Base-by-base conservation (phyloP, 2,113 vertebrate genomes). In the Microtus montanus region DNA sequence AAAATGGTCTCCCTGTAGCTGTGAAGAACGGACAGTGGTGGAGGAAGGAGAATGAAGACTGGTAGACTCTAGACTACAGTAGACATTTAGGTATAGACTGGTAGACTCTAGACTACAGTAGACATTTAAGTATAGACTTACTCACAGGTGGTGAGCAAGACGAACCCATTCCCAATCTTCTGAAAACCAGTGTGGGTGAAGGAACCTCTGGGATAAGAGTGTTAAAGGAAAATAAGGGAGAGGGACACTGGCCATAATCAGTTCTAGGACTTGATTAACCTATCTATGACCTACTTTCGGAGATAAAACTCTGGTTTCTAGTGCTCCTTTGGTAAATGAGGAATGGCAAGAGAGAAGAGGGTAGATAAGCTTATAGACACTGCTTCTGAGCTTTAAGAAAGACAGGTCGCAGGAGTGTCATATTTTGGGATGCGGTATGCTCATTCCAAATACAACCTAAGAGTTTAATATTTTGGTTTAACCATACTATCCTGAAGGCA, bases 111-210 rank as follows among this genome's bases (percentile, higher is more conserved):
- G 52, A 54, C 52, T 54, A 5, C 0, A 54, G 52, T 4, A 54
- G 52, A 41, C 54, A 58, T 58, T 58, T 3, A 58, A 30, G 4
- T 0, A 28, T 10, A 6, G 38, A 22, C 1, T 7, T n/a, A n/a
- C 66, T 68, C 30, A 5, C 7, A 20, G 35, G 13, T 3, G 1
- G 0, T 12, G 9, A 11, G 3, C 3, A 26, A 83, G 58, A 49
- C 13, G 13, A 9, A 12, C 28, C 20, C 4, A 22, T 41, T 24
- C 28, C 9, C 44, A 44, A 8, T 24, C 17, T 54, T 54, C 47
- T 41, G 6, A 19, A 30, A 33, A 33, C 63, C n/a, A 3, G 19
- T 14, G 84, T 3, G 2, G 13, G 1, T 19, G 7, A 8, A 54
- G 64, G 30, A 41, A 2, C 15, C 74, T 24, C 52, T 52, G 22